phyloP scores from a whole-genome alignment of 2,888 invertebrate genomes.

The Agrochola circellaris region DNA sequence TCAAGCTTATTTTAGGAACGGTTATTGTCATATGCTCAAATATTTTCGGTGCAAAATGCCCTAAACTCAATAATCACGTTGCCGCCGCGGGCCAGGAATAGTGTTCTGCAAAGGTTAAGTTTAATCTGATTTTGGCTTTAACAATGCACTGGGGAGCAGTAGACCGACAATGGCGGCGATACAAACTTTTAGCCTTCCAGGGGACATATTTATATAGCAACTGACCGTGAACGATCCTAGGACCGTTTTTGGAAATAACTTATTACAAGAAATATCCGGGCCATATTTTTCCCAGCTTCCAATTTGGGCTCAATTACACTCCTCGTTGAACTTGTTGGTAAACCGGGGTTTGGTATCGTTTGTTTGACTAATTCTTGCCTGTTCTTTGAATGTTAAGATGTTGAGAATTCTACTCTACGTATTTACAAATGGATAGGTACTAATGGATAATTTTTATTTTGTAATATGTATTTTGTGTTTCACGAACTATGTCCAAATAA shows the following conservation, averaged over 20 bases:
- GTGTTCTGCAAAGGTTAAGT: constrained; percentile 81
- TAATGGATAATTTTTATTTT: too few species aligned
- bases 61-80: constrained; percentile 64
- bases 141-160: constrained; percentile 80
- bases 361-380: constrained; percentile 39
- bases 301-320: constrained; percentile 54
- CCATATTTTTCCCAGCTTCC: constrained; percentile 50
- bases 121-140: constrained; percentile 81
- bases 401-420: constrained; percentile 6
- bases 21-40: constrained; percentile 19
- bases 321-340: constrained; percentile 38
- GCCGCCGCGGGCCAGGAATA: constrained; percentile 71
- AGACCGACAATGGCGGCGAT: constrained; percentile 57
- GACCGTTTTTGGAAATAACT: constrained; percentile 49
- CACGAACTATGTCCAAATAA: too few species aligned
- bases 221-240: constrained; percentile 53
- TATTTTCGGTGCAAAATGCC: constrained; percentile 46
- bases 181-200: constrained; percentile 61
- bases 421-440: constrained; percentile 15
- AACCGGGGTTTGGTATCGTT: constrained; percentile 21
- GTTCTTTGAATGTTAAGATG: constrained; percentile 19
- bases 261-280: constrained; percentile 35
- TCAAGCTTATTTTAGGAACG: constrained; percentile 1
- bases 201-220: constrained; percentile 60
- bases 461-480: too few species aligned